Percentiles rank a stretch among this genome's conserved stretches.
These are phyloP conservation scores for Tautogolabrus adspersus DNA, from an alignment of 2,113 vertebrate species.

Conservation along the genomic window DNA sequence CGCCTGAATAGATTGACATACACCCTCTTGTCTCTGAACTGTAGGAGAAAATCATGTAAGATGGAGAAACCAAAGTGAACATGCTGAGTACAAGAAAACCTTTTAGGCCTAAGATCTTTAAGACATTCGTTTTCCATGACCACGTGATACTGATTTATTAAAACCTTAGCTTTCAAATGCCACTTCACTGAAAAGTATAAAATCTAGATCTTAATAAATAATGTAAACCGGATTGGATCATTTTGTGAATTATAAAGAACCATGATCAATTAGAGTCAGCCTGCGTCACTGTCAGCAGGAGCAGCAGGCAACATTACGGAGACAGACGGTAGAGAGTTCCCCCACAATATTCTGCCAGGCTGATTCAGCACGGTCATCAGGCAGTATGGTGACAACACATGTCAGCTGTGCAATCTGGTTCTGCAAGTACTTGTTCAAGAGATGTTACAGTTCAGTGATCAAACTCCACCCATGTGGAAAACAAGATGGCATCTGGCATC, in stretches of 20 bases:
- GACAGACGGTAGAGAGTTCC: constrained; percentile 38
- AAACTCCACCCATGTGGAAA: constrained; percentile 41
- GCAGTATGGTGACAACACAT: constrained; percentile 48
- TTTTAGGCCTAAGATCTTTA: too few relatives aligned
- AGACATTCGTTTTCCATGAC: too few relatives aligned
- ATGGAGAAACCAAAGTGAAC: not conserved
- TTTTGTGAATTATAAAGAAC: not conserved
- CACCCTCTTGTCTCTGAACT: constrained; percentile 12
- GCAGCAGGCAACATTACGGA: constrained; percentile 23
- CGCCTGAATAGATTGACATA: not conserved
- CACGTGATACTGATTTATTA: too few relatives aligned
- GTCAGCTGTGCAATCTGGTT: constrained; percentile 55
- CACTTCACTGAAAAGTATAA: not conserved
- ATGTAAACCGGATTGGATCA: not conserved
- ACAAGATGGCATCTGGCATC: constrained; percentile 48
- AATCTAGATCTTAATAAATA: not conserved
- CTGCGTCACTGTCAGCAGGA: constrained; percentile 11
- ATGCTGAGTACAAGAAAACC: not conserved
- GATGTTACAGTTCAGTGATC: constrained; percentile 34
- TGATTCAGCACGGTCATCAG: constrained; percentile 49
- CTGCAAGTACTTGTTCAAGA: constrained; percentile 33
- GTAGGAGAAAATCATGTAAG: not conserved
- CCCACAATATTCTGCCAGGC: constrained; percentile 3
- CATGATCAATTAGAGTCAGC: not conserved
- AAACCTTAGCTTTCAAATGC: not conserved